A percentile compares a stretch with the other conserved stretches of the same genome.
Conservation (phyloP, 2,888 invertebrate genomes). For the Plagiodera versicolora region DNA sequence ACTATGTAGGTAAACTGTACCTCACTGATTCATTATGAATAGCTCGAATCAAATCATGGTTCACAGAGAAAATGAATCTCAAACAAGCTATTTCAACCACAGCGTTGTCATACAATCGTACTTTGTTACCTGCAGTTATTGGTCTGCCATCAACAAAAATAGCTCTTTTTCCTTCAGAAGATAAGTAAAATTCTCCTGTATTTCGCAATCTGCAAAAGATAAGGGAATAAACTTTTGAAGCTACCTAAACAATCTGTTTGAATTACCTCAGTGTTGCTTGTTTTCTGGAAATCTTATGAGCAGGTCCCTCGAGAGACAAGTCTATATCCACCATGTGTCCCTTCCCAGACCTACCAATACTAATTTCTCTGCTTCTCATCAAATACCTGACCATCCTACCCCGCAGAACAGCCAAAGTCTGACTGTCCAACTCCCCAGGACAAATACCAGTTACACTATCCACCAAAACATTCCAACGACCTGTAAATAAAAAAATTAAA, state of each 20-base stretch:
- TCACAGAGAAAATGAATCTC: conserved; percentile 90
- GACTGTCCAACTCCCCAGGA: conserved; percentile 87
- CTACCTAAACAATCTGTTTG: too few relatives aligned
- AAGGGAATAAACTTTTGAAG: too few relatives aligned
- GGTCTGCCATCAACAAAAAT: conserved; percentile 94
- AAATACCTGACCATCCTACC: conserved; percentile 91
- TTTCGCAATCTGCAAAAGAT: conserved; percentile 67
- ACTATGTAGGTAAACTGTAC: conserved; percentile 63
- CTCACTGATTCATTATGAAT: conserved; percentile 88
- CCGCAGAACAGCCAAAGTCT: conserved; percentile 88
- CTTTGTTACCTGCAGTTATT: conserved; percentile 84
- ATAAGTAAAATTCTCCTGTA: conserved; percentile 93
- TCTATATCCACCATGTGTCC: conserved; percentile 93
- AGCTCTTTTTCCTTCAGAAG: conserved; percentile 92
- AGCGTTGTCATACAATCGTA: conserved; percentile 88
- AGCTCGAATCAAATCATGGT: conserved; percentile 86
- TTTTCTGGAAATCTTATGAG: conserved; percentile 88
- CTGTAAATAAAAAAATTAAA: conserved; percentile 3
- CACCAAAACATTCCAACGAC: conserved; percentile 88
- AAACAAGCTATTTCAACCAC: conserved; percentile 93
- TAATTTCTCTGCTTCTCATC: conserved; percentile 94
- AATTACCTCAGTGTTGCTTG: conserved; percentile 87
- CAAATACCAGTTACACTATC: conserved; percentile 86
- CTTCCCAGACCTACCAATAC: conserved; percentile 86
- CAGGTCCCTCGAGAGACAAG: conserved; percentile 89